Evolutionary conservation across 2,113 vertebrate genomes (phyloP).

Genomic region (Brachypodius melanocephalos): DNA sequence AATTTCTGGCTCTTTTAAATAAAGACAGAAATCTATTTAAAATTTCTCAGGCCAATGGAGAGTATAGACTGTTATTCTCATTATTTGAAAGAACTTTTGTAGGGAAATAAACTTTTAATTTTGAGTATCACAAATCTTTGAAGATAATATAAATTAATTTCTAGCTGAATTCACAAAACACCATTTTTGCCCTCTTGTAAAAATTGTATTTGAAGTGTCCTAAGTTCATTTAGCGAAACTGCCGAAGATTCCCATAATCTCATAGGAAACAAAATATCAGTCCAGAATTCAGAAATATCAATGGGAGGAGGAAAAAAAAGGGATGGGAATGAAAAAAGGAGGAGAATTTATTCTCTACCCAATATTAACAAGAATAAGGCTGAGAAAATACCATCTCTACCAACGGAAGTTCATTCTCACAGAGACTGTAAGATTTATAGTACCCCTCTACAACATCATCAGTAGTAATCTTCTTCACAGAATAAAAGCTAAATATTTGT

Average conservation of each 20-base stretch:
- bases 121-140: neutral
- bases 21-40: neutral
- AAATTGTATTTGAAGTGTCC: neutral
- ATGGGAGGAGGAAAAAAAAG: neutral
- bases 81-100: neutral
- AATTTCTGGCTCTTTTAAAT: neutral
- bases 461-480: neutral
- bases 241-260: neutral
- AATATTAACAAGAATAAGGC: neutral
- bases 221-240: neutral
- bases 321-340: neutral
- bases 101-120: neutral
- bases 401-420: slow-evolving; percentile 21
- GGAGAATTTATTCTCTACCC: neutral
- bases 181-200: neutral
- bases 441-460: neutral
- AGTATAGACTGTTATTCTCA: neutral
- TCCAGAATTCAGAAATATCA: neutral
- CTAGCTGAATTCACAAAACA: slow-evolving; percentile 2
- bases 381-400: neutral
- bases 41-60: neutral
- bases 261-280: neutral
- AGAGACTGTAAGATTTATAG: neutral
- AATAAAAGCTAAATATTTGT: slow-evolving; percentile 46
- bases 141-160: neutral